Percentiles rank a stretch among this genome's conserved stretches.
These are phyloP conservation scores for Eupithecia exiguata DNA, from an alignment of 2,888 invertebrate species.

Conservation along the genomic window DNA sequence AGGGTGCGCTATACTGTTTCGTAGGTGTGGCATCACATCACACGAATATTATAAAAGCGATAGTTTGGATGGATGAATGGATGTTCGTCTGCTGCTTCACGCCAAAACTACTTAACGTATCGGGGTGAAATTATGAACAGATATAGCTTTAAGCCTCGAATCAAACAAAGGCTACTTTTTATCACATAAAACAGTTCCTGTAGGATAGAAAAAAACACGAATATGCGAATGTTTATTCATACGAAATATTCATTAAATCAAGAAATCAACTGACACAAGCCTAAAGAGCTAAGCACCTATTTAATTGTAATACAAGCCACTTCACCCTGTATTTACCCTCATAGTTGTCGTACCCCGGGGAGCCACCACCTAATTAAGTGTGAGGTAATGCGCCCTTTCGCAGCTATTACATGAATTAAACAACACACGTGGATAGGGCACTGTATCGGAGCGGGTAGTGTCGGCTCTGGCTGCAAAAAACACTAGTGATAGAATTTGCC, in stretches of 20 bases:
- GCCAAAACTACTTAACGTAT: no score
- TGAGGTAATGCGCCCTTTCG: slow-evolving; percentile 29
- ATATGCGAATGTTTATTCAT: no score
- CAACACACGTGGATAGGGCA: slow-evolving; percentile 25
- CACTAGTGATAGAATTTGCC: neutral
- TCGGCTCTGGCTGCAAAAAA: neutral
- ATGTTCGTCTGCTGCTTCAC: no score
- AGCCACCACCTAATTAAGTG: slow-evolving; percentile 38
- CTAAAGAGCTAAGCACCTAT: neutral
- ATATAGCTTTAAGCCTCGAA: no score
- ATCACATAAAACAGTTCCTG: no score
- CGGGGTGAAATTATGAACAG: no score
- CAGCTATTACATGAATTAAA: slow-evolving; percentile 38
- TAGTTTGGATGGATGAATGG: no score
- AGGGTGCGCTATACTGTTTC: no score
- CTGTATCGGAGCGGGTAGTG: neutral
- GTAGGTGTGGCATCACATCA: no score
- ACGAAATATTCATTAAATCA: neutral
- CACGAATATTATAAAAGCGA: no score
- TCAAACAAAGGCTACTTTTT: no score
- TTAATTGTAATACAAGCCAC: slow-evolving; percentile 1
- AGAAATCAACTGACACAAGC: neutral
- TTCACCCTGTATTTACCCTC: slow-evolving; percentile 8
- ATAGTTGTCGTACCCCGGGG: slow-evolving; percentile 17
- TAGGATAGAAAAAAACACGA: no score